A percentile compares a stretch with the other conserved stretches of the same genome.
Conservation (phyloP, 2,113 vertebrate species). For the Neodontobutis hainanensis region DNA sequence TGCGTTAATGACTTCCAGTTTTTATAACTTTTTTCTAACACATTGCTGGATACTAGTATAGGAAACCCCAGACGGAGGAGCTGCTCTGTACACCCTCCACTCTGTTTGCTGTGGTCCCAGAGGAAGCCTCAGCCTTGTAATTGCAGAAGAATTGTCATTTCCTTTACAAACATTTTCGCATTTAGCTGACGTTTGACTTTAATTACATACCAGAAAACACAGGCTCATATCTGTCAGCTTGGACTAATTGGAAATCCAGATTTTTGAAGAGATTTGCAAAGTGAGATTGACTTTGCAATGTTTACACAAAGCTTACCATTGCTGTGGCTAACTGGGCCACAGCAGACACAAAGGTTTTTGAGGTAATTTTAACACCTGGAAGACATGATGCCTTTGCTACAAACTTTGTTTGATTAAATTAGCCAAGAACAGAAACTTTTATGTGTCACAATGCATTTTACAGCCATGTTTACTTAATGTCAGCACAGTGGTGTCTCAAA, state of each 20-base stretch:
- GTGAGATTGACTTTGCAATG: not conserved
- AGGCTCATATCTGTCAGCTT: not conserved
- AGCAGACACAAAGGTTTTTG: not conserved
- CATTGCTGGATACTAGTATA: not conserved
- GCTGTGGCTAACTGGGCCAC: not conserved
- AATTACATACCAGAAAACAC: slow-evolving; percentile 14
- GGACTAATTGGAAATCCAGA: not conserved
- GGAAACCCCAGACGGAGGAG: slow-evolving; percentile 8
- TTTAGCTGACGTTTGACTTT: slow-evolving; percentile 31
- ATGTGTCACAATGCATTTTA: too few relatives aligned
- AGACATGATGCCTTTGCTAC: not conserved
- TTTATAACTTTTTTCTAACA: not conserved
- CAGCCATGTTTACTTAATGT: too few relatives aligned
- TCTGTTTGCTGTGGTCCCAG: not conserved
- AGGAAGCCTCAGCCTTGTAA: slow-evolving; percentile 29
- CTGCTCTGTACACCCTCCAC: not conserved
- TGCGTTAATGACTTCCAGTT: not conserved
- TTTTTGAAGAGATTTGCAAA: not conserved
- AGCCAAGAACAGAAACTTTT: not conserved
- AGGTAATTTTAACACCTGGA: not conserved
- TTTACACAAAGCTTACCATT: not conserved
- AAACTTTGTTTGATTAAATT: not conserved
- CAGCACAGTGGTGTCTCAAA: too few relatives aligned
- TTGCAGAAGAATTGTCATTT: slow-evolving; percentile 40
- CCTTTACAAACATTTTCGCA: slow-evolving; percentile 34